Conservation (phyloP, 1,140 invertebrate genomes). For the Pseudomyrmex flavicornis region DNA sequence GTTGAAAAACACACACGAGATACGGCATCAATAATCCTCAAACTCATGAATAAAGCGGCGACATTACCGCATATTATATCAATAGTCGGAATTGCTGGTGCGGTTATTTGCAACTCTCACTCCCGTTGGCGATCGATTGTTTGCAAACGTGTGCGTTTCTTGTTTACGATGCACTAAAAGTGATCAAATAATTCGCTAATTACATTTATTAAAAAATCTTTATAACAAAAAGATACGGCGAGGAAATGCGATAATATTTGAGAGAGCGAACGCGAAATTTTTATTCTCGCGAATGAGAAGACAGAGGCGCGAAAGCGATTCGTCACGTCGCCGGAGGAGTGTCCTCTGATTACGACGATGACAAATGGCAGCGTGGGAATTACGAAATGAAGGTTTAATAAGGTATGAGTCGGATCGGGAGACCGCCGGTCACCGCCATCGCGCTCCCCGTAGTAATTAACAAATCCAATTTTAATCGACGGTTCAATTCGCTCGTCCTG, state of each 20-base stretch:
- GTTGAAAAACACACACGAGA: conserved; percentile 37
- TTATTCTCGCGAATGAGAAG: not conserved
- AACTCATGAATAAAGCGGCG: conserved; percentile 55
- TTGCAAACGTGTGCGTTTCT: conserved; percentile 26
- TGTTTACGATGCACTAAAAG: conserved; percentile 42
- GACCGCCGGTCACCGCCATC: conserved; percentile 24
- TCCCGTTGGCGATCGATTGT: conserved; percentile 32
- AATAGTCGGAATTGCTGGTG: conserved; percentile 10
- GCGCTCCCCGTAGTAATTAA: conserved; percentile 78
- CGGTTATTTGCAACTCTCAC: conserved; percentile 49
- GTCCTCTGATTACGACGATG: conserved; percentile 72
- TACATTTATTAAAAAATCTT: conserved; percentile 29
- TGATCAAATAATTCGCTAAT: conserved; percentile 41
- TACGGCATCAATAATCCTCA: conserved; percentile 50
- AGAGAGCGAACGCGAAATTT: not conserved
- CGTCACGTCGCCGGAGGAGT: conserved; percentile 26
- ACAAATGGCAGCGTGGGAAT: conserved; percentile 76
- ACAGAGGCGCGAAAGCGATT: not conserved
- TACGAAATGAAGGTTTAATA: conserved; percentile 81
- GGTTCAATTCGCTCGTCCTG: conserved; percentile 70
- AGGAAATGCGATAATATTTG: not conserved
- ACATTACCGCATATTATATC: conserved; percentile 49
- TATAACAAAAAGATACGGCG: not conserved
- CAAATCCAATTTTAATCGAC: conserved; percentile 82
- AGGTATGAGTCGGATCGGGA: conserved; percentile 74